Evolutionary conservation across 2,888 invertebrate species (phyloP).

Genomic region (Caenorhabditis wallacei): DNA sequence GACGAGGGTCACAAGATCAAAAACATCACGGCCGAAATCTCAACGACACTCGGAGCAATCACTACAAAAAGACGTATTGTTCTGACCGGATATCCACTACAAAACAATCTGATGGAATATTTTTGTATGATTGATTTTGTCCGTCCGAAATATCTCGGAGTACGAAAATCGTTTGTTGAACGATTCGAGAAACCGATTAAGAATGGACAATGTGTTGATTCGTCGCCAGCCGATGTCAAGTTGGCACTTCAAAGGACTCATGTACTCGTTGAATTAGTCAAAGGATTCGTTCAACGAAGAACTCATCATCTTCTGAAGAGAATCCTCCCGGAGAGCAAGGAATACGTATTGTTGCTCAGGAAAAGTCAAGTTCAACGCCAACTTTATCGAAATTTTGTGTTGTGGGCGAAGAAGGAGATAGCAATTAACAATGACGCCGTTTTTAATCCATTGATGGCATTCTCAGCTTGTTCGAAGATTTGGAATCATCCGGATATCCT

Average conservation of each 20-base stretch:
- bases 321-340: conserved; percentile 95
- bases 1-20: conserved; percentile 98
- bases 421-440: conserved; percentile 71
- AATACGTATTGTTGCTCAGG: conserved; percentile 93
- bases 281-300: conserved; percentile 96
- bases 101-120: conserved; percentile 92
- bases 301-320: conserved; percentile 94
- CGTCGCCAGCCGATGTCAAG: conserved; percentile 92
- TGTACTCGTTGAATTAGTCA: conserved; percentile 93
- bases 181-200: conserved; percentile 99
- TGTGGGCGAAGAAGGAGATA: conserved; percentile 87
- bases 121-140: conserved; percentile 90
- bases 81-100: conserved; percentile 97
- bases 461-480: conserved; percentile 95
- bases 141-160: conserved; percentile 93
- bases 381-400: conserved; percentile 93
- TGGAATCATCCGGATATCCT: conserved; percentile 86
- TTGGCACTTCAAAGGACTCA: conserved; percentile 96
- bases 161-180: conserved; percentile 96
- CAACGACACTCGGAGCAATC: conserved; percentile 95
- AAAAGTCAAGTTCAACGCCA: conserved; percentile 94
- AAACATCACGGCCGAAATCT: conserved; percentile 97
- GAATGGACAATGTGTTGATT: conserved; percentile 98
- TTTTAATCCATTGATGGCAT: conserved; percentile 95
- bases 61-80: conserved; percentile 94